Base-by-base conservation (phyloP, 2,888 invertebrate species). In the Pheosia gnoma region DNA sequence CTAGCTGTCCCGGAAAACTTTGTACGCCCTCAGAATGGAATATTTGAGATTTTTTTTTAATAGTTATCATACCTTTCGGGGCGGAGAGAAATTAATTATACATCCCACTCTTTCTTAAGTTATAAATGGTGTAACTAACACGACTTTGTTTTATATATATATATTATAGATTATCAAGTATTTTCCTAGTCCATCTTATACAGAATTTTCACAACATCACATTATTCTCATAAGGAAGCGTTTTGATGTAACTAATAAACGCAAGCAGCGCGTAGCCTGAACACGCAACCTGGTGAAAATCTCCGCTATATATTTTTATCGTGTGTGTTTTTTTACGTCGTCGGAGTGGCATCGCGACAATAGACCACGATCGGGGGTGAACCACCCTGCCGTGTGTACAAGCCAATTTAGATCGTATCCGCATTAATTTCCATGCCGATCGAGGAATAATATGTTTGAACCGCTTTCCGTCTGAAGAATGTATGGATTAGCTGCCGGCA, bases 211-310 rank as follows among this genome's bases (percentile, higher is more conserved):
- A 25, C 25, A 25, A 25, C 25, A 43, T 9, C 43, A 43, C 43
- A 8, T 8, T 47, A 63, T 59, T 56, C 58, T 71, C 63, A 61
- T 70, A 73, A 67, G 71, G 67, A 73, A 73, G 68, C 70, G 71
- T 72, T 65, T 67, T 70, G 67, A 72, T 70, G 70, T 68, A 72
- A 62, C 72, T 66, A 75, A 72, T 74, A 74, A 68, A 62, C 63
- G 36, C 25, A 25, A 25, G 25, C 25, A 25, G 25, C 25, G 2
- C 25, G 25, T 25, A 25, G 25, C 25, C 25, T 25, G 53, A 68
- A 61, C 68, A 68, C 68, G 66, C 66, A 70, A 70, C 59, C 70
- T 62, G 57, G 63, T 63, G 55, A 65, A 66, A 66, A 64, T 57
- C 61, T 62, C 62, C 59, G 70, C 57, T 66, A 68, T 70, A 68